Percentiles rank a stretch among this genome's conserved stretches.
Evolutionary conservation across 2,113 vertebrate genomes (phyloP).

Genomic region (Parus major): DNA sequence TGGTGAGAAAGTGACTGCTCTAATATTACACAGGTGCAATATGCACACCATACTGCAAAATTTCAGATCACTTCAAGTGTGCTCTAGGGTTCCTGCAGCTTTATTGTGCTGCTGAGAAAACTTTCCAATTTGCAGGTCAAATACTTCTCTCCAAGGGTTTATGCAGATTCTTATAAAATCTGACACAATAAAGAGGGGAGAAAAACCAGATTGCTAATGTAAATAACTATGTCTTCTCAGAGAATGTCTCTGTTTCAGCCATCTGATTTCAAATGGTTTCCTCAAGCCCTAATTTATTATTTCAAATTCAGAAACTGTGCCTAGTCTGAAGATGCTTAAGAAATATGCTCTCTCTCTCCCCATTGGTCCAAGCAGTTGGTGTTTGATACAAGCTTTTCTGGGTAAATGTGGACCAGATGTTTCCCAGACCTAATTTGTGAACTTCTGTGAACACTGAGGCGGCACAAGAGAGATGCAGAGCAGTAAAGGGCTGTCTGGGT

Average conservation of each 20-base stretch:
- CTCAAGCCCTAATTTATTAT: conserved; percentile 29
- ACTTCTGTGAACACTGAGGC: neutral
- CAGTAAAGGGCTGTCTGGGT: neutral
- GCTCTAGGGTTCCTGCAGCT: neutral
- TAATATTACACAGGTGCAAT: neutral
- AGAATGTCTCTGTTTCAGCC: neutral
- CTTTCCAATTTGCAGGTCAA: neutral
- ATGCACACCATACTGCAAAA: neutral
- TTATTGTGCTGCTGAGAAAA: neutral
- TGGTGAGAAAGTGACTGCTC: neutral
- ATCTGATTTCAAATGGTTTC: conserved; percentile 18
- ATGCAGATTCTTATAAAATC: neutral
- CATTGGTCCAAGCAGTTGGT: neutral
- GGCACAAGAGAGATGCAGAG: neutral
- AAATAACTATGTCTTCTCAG: neutral
- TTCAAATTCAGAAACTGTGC: neutral
- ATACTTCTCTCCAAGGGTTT: neutral
- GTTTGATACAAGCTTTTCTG: conserved; percentile 2
- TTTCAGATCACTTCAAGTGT: neutral
- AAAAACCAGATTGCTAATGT: neutral
- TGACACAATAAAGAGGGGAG: neutral
- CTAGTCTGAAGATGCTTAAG: conserved; percentile 18
- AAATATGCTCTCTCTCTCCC: neutral
- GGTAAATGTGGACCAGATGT: conserved; percentile 55
- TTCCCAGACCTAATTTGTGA: neutral